Percentiles rank a stretch among this genome's conserved stretches.
These are phyloP conservation scores for Noctua pronuba DNA, from an alignment of 2,888 invertebrate species.

Conservation along the genomic window DNA sequence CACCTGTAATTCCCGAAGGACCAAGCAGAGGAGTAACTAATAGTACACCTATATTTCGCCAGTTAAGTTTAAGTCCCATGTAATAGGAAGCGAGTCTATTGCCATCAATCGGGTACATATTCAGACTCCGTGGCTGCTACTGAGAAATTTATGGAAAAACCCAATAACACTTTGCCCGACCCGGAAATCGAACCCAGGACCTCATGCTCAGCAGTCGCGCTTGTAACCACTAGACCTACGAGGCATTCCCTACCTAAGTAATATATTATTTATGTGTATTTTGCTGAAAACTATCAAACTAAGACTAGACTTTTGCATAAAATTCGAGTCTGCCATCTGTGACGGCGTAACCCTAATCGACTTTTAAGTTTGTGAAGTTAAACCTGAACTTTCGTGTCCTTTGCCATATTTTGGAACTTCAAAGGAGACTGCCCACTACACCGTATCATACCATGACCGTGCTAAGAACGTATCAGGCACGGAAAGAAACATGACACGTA, in stretches of 20 bases:
- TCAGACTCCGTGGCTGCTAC: too few species aligned
- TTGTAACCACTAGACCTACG: too few species aligned
- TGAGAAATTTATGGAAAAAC: too few species aligned
- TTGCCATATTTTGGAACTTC: not conserved
- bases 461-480: not conserved
- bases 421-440: not conserved
- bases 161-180: too few species aligned
- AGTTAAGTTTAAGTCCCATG: too few species aligned
- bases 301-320: conserved; percentile 40
- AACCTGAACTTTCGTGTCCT: not conserved
- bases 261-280: conserved; percentile 28
- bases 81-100: too few species aligned
- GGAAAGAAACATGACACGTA: not conserved
- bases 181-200: too few species aligned
- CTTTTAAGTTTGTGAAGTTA: conserved; percentile 37
- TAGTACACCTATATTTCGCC: too few species aligned
- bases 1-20: too few species aligned
- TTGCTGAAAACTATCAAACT: conserved; percentile 51
- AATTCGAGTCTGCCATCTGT: conserved; percentile 43
- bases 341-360: conserved; percentile 54
- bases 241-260: not conserved
- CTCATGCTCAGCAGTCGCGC: too few species aligned
- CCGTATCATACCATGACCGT: not conserved
- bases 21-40: too few species aligned
- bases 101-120: too few species aligned